phyloP scores from a whole-genome alignment of 2,797 vertebrate species.

The Xyrichtys novacula region DNA sequence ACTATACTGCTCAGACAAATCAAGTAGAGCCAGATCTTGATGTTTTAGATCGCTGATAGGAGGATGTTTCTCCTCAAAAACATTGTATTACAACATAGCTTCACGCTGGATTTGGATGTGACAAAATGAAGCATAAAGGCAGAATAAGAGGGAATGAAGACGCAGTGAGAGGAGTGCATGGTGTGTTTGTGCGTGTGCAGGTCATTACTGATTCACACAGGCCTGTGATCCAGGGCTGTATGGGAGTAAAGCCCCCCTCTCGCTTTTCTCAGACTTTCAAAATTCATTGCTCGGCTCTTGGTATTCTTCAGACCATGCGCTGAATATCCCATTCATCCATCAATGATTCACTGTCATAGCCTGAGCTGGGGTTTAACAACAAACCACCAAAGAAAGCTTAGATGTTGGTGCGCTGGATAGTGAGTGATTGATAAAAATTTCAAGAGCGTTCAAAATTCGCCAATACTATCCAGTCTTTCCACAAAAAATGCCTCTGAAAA shows the following conservation, averaged over 20 bases:
- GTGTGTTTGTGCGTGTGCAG: conserved; percentile 23
- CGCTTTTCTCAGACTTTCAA: conserved; percentile 44
- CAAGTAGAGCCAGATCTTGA: conserved; percentile 1
- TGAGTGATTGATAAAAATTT: background rate
- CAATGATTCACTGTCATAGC: conserved; percentile 61
- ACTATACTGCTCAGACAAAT: conserved; percentile 16
- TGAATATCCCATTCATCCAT: conserved; percentile 52
- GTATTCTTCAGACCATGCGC: conserved; percentile 53
- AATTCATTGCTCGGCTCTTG: conserved; percentile 58
- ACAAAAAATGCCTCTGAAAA: background rate
- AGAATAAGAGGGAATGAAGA: conserved; percentile 45
- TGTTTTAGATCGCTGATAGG: conserved; percentile 5
- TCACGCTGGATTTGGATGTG: conserved; percentile 24
- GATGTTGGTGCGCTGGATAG: background rate
- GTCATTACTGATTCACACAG: conserved; percentile 59
- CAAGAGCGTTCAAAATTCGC: background rate
- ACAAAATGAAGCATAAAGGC: conserved; percentile 20
- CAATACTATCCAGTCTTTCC: conserved; percentile 5
- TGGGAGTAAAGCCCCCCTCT: conserved; percentile 29
- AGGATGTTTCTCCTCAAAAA: conserved; percentile 13
- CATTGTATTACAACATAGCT: conserved; percentile 16
- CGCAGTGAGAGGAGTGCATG: conserved; percentile 26
- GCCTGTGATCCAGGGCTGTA: conserved; percentile 53
- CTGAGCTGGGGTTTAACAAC: conserved; percentile 49
- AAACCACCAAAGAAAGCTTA: conserved; percentile 22